phyloP scores from a whole-genome alignment of 2,888 invertebrate species.

The Dascillus cervinus region DNA sequence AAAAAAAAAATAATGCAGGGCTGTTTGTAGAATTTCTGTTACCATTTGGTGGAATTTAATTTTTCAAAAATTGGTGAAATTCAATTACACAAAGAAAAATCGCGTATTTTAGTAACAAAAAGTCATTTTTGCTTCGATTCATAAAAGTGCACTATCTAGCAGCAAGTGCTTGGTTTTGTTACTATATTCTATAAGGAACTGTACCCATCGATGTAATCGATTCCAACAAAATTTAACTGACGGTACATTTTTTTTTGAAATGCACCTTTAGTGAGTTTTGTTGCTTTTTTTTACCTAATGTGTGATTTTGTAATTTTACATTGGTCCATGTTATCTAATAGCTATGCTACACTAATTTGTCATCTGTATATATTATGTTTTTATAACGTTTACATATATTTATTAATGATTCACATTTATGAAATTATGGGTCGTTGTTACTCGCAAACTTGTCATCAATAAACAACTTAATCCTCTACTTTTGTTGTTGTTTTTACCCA shows the following conservation, averaged over 20 bases:
- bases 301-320: constrained; percentile 21
- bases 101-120: constrained; percentile 10
- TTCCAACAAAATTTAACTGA: constrained; percentile 6
- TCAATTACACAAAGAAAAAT: constrained; percentile 5
- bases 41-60: constrained; percentile 4
- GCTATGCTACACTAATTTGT: constrained; percentile 35
- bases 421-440: neutral
- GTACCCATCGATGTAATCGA: constrained; percentile 10
- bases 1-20: no score
- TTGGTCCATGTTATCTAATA: constrained; percentile 22
- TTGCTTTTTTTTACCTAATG: constrained; percentile 17
- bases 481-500: no score
- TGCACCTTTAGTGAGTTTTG: constrained; percentile 11
- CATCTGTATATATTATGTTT: constrained; percentile 43
- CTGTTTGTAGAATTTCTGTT: constrained; percentile 23
- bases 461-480: no score
- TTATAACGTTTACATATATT: constrained; percentile 41
- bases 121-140: constrained; percentile 29
- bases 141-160: constrained; percentile 21
- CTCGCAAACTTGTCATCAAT: neutral
- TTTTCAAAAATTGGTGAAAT: neutral
- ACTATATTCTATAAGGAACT: constrained; percentile 13
- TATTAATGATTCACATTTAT: constrained; percentile 37
- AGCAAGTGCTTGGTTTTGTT: constrained; percentile 22
- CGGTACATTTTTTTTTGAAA: constrained; percentile 5